Conservation (phyloP, 2,888 invertebrate species). For the Lucinisca nassula region DNA sequence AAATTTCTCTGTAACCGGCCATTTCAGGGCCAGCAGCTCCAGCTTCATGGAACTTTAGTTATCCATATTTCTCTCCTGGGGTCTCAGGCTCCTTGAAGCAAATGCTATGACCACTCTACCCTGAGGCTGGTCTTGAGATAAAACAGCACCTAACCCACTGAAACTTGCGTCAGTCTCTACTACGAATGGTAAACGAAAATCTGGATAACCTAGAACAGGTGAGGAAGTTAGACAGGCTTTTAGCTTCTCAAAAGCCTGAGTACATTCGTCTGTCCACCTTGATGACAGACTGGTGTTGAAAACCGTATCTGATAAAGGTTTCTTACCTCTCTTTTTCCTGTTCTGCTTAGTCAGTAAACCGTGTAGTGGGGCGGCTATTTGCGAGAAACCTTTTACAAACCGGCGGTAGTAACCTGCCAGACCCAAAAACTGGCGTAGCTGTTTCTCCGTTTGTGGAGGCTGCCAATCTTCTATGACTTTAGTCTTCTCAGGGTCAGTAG, state of each 20-base stretch:
- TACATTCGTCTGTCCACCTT: too few species aligned
- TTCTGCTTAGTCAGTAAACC: background rate
- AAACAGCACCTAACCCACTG: background rate
- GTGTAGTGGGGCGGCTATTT: background rate
- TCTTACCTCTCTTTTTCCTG: background rate
- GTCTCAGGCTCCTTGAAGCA: background rate
- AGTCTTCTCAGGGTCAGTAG: background rate
- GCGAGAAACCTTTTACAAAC: background rate
- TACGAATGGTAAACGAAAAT: background rate
- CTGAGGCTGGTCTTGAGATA: background rate
- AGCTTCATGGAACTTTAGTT: conserved; percentile 40
- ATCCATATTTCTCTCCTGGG: background rate
- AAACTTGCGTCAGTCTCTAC: background rate
- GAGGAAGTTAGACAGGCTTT: background rate
- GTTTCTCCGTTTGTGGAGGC: background rate
- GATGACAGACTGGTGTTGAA: background rate
- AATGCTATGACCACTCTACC: background rate
- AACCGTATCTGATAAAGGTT: background rate
- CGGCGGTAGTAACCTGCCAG: background rate
- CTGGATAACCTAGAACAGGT: background rate
- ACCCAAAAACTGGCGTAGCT: background rate
- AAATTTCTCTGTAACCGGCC: conserved; percentile 53
- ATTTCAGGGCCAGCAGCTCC: conserved; percentile 45
- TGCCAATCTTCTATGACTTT: background rate
- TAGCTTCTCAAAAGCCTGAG: background rate